Base-by-base conservation (phyloP, 2,888 invertebrate species). In the Stomorhina lunata region DNA sequence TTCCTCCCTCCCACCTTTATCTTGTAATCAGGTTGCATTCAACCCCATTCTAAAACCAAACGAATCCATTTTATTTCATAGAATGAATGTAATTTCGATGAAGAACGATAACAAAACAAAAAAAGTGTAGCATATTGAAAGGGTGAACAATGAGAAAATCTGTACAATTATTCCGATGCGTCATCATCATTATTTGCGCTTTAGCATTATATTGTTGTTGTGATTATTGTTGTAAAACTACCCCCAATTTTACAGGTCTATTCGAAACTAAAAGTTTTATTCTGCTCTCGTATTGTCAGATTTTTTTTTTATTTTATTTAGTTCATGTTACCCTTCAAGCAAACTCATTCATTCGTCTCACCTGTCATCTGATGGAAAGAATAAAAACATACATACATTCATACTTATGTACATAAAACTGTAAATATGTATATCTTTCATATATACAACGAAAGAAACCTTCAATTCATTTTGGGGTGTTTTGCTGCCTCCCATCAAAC, bases 131-230 rank as follows among this genome's bases (percentile, higher is more conserved):
- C 68, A 69, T 17, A 40, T 32, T 72, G 6, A 69, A 77, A 61
- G 69, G 77, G 61, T 61, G 43, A 69, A 69, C 32, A 53, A 50
- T 17, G 43, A 7, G 29, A 82, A n/a, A 82, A 82, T 82, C 82
- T 82, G 32, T 61, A 82, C 82, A 82, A 79, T 79, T 82, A 76
- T 79, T 76, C 66, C 79, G 82, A 82, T 82, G 82, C 79, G 82
- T 82, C 82, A 82, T 82, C 82, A 50, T 82, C 63, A 59, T 65
- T 66, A 69, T 71, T 78, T 69, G 37, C 43, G 20, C 27, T 50
- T 20, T 27, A 5, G 10, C n/a, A n/a, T n/a, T n/a, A 63, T 72
- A 50, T 63, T 50, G 17, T 40, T 65, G 20, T 37, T 45, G 55
- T 65, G 40, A 43, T 34, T 15, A 43, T 53, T 63, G 40, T 65